These are phyloP conservation scores for Brachionichthys hirsutus DNA, from an alignment of 2,113 vertebrate genomes.

Conservation along the genomic window DNA sequence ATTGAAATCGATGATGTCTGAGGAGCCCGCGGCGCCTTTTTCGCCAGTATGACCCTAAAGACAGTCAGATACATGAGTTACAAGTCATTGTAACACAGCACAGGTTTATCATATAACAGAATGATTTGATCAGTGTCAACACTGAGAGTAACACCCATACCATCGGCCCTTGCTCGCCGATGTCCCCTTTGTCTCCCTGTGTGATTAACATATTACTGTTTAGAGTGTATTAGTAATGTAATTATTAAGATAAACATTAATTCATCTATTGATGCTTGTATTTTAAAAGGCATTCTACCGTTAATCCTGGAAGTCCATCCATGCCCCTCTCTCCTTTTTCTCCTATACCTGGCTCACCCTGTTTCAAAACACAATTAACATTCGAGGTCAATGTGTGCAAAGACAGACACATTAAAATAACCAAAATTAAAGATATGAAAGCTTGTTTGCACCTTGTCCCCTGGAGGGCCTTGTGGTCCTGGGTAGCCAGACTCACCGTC, in stretches of 20 bases:
- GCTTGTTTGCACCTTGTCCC: conserved; percentile 76
- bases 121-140: not conserved
- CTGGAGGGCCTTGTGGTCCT: conserved; percentile 79
- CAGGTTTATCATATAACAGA: not conserved
- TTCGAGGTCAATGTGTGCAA: not conserved
- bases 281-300: conserved; percentile 48
- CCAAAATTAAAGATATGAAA: not conserved
- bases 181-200: conserved; percentile 78
- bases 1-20: conserved; percentile 88
- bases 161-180: conserved; percentile 70
- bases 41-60: conserved; percentile 85
- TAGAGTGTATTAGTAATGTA: not conserved
- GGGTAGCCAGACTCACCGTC: conserved; percentile 81
- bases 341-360: conserved; percentile 75
- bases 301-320: conserved; percentile 75
- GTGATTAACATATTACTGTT: not conserved
- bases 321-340: conserved; percentile 74
- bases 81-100: not conserved
- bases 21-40: conserved; percentile 84
- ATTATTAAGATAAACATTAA: not conserved
- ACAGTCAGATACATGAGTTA: not conserved
- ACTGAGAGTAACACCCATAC: conserved; percentile 43
- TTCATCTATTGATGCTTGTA: not conserved
- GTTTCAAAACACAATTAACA: conserved; percentile 22
- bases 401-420: not conserved